phyloP scores from a whole-genome alignment of 1,140 invertebrate species.

The Nomia melanderi region DNA sequence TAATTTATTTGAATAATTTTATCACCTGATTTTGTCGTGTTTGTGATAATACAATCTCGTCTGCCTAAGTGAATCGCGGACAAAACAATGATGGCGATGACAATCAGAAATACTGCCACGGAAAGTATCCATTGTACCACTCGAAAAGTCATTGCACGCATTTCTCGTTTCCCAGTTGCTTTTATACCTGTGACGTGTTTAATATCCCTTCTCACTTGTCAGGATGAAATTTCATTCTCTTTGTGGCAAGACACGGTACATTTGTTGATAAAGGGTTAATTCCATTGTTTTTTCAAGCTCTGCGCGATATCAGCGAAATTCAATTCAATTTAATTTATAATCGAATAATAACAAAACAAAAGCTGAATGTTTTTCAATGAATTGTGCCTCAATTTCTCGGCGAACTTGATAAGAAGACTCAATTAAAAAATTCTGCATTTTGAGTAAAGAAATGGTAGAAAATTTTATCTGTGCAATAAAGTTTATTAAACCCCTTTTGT shows the following conservation, averaged over 20 bases:
- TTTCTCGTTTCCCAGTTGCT: not conserved
- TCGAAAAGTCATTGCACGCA: conserved; percentile 33
- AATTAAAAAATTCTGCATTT: too few species aligned
- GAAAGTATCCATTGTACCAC: conserved; percentile 43
- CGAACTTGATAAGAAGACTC: too few species aligned
- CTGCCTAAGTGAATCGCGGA: conserved; percentile 43
- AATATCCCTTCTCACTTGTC: not conserved
- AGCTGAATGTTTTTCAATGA: too few species aligned
- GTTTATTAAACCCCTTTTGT: too few species aligned
- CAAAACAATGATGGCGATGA: conserved; percentile 30
- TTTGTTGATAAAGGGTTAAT: not conserved
- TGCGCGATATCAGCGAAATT: not conserved
- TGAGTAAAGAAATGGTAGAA: too few species aligned
- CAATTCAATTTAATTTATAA: not conserved
- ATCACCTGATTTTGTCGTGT: not conserved
- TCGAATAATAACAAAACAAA: not conserved
- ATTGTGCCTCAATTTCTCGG: too few species aligned
- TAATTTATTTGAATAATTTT: too few species aligned
- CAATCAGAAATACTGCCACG: conserved; percentile 16
- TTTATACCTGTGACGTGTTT: not conserved
- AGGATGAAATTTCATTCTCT: too few species aligned
- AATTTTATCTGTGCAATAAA: too few species aligned
- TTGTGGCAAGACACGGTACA: not conserved
- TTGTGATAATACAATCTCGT: conserved; percentile 74
- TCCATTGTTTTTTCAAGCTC: conserved; percentile 6